Base-by-base conservation (phyloP, 2,113 vertebrate species). In the Leptobrachium leishanense region DNA sequence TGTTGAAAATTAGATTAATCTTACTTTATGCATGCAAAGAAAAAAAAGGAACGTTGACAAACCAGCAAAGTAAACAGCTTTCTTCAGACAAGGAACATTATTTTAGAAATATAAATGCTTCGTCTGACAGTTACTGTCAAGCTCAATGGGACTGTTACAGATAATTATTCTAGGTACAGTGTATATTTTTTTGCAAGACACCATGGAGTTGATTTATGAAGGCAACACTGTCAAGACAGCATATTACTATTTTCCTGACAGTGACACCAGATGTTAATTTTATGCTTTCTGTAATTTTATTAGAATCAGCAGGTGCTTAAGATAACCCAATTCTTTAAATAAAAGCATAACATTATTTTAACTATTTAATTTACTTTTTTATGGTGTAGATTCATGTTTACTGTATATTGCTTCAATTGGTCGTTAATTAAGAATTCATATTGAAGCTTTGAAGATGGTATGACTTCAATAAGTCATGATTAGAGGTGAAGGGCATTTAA, bases 131-230 rank as follows among this genome's bases (percentile, higher is more conserved):
- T 73, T 54, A 5, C 62, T 73, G 70, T 73, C 31, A 67, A 72
- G 77, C 70, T 79, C 77, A 72, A 55, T 66, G 46, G 70, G 77
- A 71, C 77, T 43, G 46, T 43, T 79, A 79, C 70, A 79, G 70
- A 79, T 73, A 79, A 79, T 79, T 73, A 73, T 79, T 73, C 70
- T 66, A 73, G 77, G 70, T 79, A 73, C 70, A 44, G 31, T 73
- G 70, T 50, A 67, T 50, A 67, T 79, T 73, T 79, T 73, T 65
- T 63, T 73, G 64, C 68, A 31, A 72, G 57, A 72, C 50, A 73
- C 77, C 40, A 42, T 57, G 70, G 70, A 73, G 77, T 73, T 79
- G 77, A 79, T 79, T 79, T 79, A 79, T 79, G 63, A 73, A 79
- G 62, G 46, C 64, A 73, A 53, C 77, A 79, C 46, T 65, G 44